Evolutionary conservation across 2,888 invertebrate genomes (phyloP), one percentile per base, ranked within the genome.

Genomic region (Eupeodes luniger): DNA sequence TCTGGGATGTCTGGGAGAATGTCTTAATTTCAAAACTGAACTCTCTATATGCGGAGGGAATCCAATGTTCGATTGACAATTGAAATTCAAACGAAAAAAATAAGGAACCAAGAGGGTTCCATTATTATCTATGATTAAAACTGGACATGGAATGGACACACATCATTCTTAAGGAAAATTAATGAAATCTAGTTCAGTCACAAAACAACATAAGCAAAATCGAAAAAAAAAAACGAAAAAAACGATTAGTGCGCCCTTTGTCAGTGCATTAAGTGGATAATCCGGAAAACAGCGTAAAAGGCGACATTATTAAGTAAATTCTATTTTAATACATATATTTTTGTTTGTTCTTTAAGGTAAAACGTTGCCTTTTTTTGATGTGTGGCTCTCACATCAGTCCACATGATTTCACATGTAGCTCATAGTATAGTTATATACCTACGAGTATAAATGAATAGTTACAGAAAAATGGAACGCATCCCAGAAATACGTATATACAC

Each of bases 231-330:
- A 88, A 85, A 53, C 55, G 81, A 36, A 19, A 19, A 79, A 88
- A 88, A 85, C 88, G 81, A 88, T 88, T 88, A 88, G 74, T 85
- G 62, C 36, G 77, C 36, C 85, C 81, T 88, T 88, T 88, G 85
- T 88, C 69, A 77, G 69, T 85, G 88, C 74, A 88, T 88, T 88
- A 88, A 88, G 88, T 85, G 88, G 88, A 81, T 88, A 88, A 85
- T 85, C 81, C 85, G 88, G 85, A 75, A 85, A 88, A 78, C 80
- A 85, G 88, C 85, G 81, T 84, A 85, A 88, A 81, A 85, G 85
- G 88, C 88, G 88, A 88, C 88, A 85, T 88, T 88, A 88, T 88
- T 81, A 85, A 80, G 85, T 78, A 78, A 88, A 84, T 62, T 78
- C 78, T 62, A 53, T 69, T 51, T 36, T 19, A 34, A 59, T 72